phyloP scores from a whole-genome alignment of 2,113 vertebrate species.

The Sardina pilchardus region DNA sequence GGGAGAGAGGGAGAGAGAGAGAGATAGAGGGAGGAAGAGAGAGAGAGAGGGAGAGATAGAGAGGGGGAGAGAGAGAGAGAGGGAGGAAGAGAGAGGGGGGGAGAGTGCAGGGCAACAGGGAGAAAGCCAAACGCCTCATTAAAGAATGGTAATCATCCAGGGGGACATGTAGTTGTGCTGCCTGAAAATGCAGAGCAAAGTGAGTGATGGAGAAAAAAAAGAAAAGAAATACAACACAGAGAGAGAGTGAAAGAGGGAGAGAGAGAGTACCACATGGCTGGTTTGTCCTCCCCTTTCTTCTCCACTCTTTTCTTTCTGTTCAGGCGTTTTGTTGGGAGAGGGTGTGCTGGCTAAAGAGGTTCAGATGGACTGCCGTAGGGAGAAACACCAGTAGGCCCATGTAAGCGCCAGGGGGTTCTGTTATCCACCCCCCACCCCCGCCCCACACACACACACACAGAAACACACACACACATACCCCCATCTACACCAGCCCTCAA shows the following conservation, averaged over 20 bases:
- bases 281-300: not conserved
- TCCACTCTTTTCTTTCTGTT: not conserved
- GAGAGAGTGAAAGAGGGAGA: not conserved
- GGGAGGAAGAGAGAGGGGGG: slow-evolving; percentile 50
- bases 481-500: not conserved
- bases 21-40: slow-evolving; percentile 52
- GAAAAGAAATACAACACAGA: not conserved
- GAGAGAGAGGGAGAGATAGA: not conserved
- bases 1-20: slow-evolving; percentile 34
- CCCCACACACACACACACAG: slow-evolving; percentile 6
- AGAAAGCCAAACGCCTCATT: slow-evolving; percentile 72
- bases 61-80: not conserved
- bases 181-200: not conserved
- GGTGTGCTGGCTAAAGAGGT: not conserved
- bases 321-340: not conserved
- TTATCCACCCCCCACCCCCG: not conserved
- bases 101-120: slow-evolving; percentile 35
- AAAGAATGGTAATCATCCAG: slow-evolving; percentile 76
- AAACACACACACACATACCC: slow-evolving; percentile 16
- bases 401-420: not conserved
- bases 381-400: not conserved
- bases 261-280: not conserved
- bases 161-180: not conserved
- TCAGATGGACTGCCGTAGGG: not conserved
- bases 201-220: not conserved